Evolutionary conservation across 2,888 invertebrate species (phyloP).

Genomic region (Salticus scenicus): DNA sequence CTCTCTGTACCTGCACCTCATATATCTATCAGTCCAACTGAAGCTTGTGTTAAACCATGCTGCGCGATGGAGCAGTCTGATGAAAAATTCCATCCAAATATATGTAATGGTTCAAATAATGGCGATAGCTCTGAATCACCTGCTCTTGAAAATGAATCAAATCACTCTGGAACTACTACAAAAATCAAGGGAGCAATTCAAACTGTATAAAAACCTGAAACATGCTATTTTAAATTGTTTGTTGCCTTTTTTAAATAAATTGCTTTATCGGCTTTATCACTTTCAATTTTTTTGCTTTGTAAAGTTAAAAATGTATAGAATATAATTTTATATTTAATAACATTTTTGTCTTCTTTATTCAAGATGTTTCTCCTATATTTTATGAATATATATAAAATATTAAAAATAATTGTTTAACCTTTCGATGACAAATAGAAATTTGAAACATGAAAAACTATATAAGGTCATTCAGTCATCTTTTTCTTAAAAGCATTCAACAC

Average conservation of each 20-base stretch:
- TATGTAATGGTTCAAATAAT: neutral
- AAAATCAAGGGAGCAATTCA: constrained; percentile 70
- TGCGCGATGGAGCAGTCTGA: constrained; percentile 55
- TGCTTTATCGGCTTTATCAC: neutral
- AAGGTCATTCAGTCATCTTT: too few relatives aligned
- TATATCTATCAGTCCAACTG: constrained; percentile 37
- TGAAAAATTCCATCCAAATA: constrained; percentile 51
- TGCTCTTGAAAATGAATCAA: neutral
- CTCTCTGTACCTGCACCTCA: neutral
- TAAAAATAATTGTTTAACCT: too few relatives aligned
- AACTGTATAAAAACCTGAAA: constrained; percentile 48
- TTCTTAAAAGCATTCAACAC: too few relatives aligned
- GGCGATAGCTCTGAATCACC: neutral
- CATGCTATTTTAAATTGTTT: neutral
- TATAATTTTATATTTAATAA: constrained; percentile 11
- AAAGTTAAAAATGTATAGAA: constrained; percentile 17
- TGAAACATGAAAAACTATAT: too few relatives aligned
- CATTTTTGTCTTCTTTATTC: neutral
- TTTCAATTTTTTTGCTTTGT: constrained; percentile 1
- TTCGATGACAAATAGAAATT: too few relatives aligned
- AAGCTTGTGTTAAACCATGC: constrained; percentile 62
- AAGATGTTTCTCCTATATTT: too few relatives aligned
- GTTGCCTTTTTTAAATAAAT: neutral
- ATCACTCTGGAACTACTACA: neutral
- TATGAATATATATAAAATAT: too few relatives aligned